phyloP scores from a whole-genome alignment of 2,888 invertebrate species.

The Drosophila rubida region DNA sequence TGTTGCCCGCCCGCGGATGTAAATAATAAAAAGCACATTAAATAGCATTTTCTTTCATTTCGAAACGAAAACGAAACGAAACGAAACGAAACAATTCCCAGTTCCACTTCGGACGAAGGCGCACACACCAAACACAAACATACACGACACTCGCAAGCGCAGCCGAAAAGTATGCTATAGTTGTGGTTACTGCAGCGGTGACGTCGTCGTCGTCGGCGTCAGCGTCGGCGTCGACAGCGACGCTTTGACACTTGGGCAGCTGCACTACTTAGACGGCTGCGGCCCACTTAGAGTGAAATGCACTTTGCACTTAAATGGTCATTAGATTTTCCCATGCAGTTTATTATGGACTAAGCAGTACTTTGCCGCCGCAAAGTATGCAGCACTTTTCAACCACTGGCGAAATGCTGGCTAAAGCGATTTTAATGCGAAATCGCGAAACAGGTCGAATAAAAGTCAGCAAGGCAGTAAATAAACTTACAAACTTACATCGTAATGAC shows the following conservation, averaged over 20 bases:
- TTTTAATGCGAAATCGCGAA: conserved; percentile 1
- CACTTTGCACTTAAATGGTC: conserved; percentile 59
- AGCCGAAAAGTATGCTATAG: conserved; percentile 65
- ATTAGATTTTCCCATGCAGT: conserved; percentile 37
- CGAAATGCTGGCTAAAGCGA: background rate
- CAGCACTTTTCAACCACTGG: background rate
- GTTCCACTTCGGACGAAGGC: conserved; percentile 51
- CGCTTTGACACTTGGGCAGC: conserved; percentile 76
- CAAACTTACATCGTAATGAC: background rate
- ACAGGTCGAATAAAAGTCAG: background rate
- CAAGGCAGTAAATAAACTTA: background rate
- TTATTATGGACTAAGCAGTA: conserved; percentile 24
- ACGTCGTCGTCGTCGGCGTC: conserved; percentile 26
- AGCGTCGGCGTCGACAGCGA: conserved; percentile 38
- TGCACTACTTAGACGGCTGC: conserved; percentile 62
- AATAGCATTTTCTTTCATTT: conserved; percentile 81
- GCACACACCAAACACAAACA: conserved; percentile 8
- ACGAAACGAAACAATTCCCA: conserved; percentile 74
- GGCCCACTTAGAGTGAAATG: conserved; percentile 59
- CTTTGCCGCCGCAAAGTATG: conserved; percentile 1
- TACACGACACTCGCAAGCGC: conserved; percentile 1
- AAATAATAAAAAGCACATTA: conserved; percentile 81
- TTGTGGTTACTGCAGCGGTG: conserved; percentile 22
- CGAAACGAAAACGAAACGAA: conserved; percentile 66
- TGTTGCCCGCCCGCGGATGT: conserved; percentile 69